Evolutionary conservation across 2,888 invertebrate species (phyloP).

Genomic region (Pseudanteris insignis): DNA sequence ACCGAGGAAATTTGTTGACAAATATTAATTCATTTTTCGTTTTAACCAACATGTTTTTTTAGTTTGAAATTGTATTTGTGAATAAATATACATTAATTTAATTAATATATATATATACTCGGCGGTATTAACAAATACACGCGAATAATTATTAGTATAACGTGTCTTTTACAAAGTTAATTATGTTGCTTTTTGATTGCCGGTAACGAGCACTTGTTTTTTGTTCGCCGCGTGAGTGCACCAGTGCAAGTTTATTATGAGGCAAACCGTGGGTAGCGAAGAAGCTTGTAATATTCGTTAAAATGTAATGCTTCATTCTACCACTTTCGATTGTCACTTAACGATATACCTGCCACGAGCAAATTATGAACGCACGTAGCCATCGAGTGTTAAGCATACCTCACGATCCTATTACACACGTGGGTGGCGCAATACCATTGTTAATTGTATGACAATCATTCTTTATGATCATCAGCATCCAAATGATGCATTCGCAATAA

Average conservation of each 20-base stretch:
- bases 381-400: slow-evolving; percentile 38
- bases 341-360: slow-evolving; percentile 61
- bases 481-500: slow-evolving; percentile 48
- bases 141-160: slow-evolving; percentile 33
- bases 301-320: slow-evolving; percentile 55
- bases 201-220: slow-evolving; percentile 35
- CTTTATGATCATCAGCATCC: slow-evolving; percentile 59
- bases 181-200: slow-evolving; percentile 32
- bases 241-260: slow-evolving; percentile 26
- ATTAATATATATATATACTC: slow-evolving; percentile 33
- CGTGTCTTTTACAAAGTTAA: slow-evolving; percentile 30
- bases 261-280: slow-evolving; percentile 36
- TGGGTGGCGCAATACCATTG: slow-evolving; percentile 55
- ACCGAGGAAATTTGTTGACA: too few species aligned
- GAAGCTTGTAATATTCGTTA: slow-evolving; percentile 46
- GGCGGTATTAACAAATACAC: slow-evolving; percentile 35
- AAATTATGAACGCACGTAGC: slow-evolving; percentile 52
- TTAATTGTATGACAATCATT: slow-evolving; percentile 61
- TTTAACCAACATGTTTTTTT: too few species aligned
- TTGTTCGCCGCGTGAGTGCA: slow-evolving; percentile 20
- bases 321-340: slow-evolving; percentile 63
- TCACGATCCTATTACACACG: slow-evolving; percentile 42
- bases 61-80: too few species aligned
- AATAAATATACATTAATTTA: too few species aligned
- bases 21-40: too few species aligned